These are phyloP conservation scores for Leptogaster cylindrica DNA, from an alignment of 2,888 invertebrate species.

Conservation along the genomic window DNA sequence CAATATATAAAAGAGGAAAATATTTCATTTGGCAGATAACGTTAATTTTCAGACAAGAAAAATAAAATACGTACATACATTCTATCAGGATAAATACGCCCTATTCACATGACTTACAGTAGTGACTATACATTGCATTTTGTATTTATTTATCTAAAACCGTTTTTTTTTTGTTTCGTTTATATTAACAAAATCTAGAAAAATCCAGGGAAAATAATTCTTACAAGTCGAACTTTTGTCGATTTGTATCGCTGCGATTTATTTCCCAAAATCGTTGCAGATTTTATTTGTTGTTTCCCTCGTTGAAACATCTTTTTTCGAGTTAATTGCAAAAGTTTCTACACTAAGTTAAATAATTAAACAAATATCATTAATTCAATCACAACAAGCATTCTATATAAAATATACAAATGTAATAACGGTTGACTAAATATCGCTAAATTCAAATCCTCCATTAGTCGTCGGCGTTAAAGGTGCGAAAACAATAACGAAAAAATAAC, in stretches of 20 bases:
- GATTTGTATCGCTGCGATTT: slow-evolving; percentile 47
- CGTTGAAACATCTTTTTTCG: neutral
- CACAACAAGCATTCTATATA: slow-evolving; percentile 54
- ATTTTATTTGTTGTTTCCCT: slow-evolving; percentile 5
- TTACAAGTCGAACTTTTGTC: too few species aligned
- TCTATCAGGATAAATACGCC: slow-evolving; percentile 37
- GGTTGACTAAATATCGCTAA: slow-evolving; percentile 43
- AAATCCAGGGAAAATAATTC: neutral
- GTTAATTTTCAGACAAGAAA: slow-evolving; percentile 4
- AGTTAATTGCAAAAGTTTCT: slow-evolving; percentile 6
- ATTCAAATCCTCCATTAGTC: slow-evolving; percentile 62
- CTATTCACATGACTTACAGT: slow-evolving; percentile 57
- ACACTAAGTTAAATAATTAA: slow-evolving; percentile 35
- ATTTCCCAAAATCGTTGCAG: slow-evolving; percentile 46
- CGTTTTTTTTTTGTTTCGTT: slow-evolving; percentile 3
- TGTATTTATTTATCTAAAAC: slow-evolving; percentile 40
- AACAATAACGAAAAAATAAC: slow-evolving; percentile 15
- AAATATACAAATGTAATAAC: slow-evolving; percentile 51
- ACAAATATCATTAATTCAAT: slow-evolving; percentile 49
- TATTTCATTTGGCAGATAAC: slow-evolving; percentile 18
- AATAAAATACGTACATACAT: too few species aligned
- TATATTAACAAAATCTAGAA: neutral
- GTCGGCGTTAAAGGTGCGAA: slow-evolving; percentile 49
- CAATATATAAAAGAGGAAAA: slow-evolving; percentile 7
- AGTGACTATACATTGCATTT: slow-evolving; percentile 63